Base-by-base conservation (phyloP, 1,140 invertebrate genomes). In the Hydropsyche tenuis region DNA sequence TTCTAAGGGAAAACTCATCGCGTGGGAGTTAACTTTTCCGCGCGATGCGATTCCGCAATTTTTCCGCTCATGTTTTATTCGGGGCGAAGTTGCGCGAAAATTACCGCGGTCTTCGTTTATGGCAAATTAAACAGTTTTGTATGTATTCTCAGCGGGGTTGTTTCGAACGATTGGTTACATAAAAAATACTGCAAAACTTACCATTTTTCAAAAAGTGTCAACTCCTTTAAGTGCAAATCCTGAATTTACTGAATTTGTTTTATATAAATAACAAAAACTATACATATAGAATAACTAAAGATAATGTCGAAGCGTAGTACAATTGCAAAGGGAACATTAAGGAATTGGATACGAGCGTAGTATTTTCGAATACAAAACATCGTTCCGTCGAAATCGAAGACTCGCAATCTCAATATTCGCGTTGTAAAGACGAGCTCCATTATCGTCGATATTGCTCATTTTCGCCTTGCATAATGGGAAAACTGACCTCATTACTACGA, bases 21-120 rank as follows among this genome's bases (percentile, higher is more conserved):
- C 48, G 5, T 16, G 48, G 48, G 48, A 53, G 16, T 53, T 53
- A 16, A 53, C n/a, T 20, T 53, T 53, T 53, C 48, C 11, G 45
- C 2, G 11, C 45, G 45, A 12, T n/a, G 45, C 2, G 45, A n/a
- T 46, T 12, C 12, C 48, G 6, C 5, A 53, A 53, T 53, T 53
- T 53, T 53, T 20, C n/a, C 9, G 16, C 48, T 53, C 48, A 53
- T 53, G 48, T 9, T 53, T 53, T 53, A 53, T 53, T 53, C 48
- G 5, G 9, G 1, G 16, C n/a, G 20, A 53, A 53, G n/a, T 53
- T 53, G 1, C 7, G 20, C 48, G 7, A 18, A 18, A 18, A 18
- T 53, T 53, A 53, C 48, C 16, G 16, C 20, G 16, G 16, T 18
- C 16, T 18, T 7, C 20, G 48, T 53, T 18, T 18, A 5, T 18